Conservation (phyloP, 2,113 vertebrate genomes). For the Alaudala cheleensis region DNA sequence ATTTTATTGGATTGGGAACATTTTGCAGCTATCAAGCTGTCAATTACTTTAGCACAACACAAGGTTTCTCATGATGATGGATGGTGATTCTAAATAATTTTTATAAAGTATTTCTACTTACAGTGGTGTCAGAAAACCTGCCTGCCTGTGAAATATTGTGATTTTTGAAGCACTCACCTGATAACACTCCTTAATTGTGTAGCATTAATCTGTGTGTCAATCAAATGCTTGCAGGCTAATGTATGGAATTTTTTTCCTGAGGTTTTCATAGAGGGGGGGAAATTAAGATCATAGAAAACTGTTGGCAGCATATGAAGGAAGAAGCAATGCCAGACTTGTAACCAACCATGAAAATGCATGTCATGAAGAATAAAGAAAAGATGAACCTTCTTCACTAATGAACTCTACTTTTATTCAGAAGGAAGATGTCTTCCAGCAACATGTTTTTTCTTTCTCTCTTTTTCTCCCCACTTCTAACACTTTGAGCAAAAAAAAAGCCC, state of each 20-base stretch:
- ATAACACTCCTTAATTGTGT: conserved; percentile 58
- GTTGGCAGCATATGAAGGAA: conserved; percentile 50
- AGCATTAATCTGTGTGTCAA: conserved; percentile 58
- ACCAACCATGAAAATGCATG: conserved; percentile 59
- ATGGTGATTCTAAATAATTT: conserved; percentile 65
- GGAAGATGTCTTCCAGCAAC: conserved; percentile 41
- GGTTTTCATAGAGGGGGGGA: neutral
- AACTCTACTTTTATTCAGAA: conserved; percentile 38
- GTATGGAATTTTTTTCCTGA: neutral
- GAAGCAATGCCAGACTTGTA: conserved; percentile 59
- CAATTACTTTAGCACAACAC: conserved; percentile 58
- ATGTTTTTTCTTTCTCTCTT: neutral
- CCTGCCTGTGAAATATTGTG: conserved; percentile 58
- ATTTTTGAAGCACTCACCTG: conserved; percentile 58
- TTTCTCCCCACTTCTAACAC: conserved; percentile 11
- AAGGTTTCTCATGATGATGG: conserved; percentile 42
- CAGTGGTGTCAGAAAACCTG: conserved; percentile 26
- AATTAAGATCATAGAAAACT: conserved; percentile 49
- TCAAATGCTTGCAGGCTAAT: conserved; percentile 45
- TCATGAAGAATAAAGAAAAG: conserved; percentile 50
- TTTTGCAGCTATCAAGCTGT: conserved; percentile 60
- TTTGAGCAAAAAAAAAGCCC: neutral
- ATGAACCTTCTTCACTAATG: conserved; percentile 17
- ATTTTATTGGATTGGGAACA: conserved; percentile 52
- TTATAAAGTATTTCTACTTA: conserved; percentile 63